Conservation (phyloP, 2,113 vertebrate species). For the Cyanoliseus patagonus region DNA sequence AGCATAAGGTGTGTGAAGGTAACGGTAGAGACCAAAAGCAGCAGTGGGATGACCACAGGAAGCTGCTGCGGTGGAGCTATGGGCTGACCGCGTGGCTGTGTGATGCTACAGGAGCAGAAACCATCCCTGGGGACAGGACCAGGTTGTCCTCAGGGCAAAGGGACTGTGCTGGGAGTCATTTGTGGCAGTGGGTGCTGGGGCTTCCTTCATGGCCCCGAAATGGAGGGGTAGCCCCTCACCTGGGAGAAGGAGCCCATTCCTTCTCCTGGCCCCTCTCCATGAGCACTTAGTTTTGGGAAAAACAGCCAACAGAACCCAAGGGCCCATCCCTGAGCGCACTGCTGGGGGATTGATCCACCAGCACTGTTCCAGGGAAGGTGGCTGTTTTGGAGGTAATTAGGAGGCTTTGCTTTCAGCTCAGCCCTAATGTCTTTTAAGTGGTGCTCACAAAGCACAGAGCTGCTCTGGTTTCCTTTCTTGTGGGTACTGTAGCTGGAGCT, state of each 20-base stretch:
- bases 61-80: neutral
- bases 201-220: accelerated
- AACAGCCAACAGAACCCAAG: neutral
- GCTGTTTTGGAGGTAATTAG: neutral
- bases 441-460: neutral
- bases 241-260: neutral
- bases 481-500: neutral
- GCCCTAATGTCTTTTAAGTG: constrained; percentile 6
- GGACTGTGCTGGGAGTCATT: accelerated
- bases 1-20: neutral
- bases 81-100: neutral
- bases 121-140: neutral
- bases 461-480: neutral
- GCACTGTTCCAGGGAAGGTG: accelerated
- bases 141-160: neutral
- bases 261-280: neutral
- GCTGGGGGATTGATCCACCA: neutral
- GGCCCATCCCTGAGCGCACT: neutral
- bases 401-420: neutral
- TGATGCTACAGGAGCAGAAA: neutral
- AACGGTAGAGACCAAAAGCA: neutral
- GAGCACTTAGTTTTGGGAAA: neutral
- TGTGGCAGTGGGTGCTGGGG: neutral
- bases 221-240: neutral
- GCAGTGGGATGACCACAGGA: neutral